Evolutionary conservation across 1,140 invertebrate genomes (phyloP).

Genomic region (Dinoponera quadriceps): DNA sequence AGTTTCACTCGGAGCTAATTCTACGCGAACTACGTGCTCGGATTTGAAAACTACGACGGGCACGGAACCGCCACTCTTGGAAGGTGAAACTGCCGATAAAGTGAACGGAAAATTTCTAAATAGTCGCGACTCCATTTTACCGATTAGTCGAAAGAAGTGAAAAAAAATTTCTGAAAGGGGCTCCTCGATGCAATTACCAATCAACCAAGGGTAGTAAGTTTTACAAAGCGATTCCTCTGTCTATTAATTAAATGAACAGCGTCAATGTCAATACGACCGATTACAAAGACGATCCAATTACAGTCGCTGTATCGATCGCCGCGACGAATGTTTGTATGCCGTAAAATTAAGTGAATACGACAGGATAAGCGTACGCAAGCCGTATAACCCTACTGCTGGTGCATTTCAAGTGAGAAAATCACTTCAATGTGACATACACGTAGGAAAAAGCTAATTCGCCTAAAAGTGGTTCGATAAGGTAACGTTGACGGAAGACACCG

Average conservation of each 20-base stretch:
- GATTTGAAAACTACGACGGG: slow-evolving; percentile 20
- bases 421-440: no score
- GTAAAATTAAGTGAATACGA: slow-evolving; percentile 25
- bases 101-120: slow-evolving; percentile 25
- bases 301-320: slow-evolving; percentile 2
- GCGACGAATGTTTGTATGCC: background rate
- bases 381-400: background rate
- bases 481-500: background rate
- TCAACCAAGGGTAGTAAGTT: slow-evolving; percentile 1
- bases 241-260: slow-evolving; percentile 28
- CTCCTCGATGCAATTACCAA: slow-evolving; percentile 1
- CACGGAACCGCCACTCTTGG: background rate
- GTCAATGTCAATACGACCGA: background rate
- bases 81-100: slow-evolving; percentile 16
- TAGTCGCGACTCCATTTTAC: slow-evolving; percentile 20
- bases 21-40: background rate
- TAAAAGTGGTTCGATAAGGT: no score
- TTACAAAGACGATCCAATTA: slow-evolving; percentile 21
- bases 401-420: background rate
- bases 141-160: background rate
- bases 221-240: slow-evolving; percentile 7
- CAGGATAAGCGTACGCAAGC: background rate
- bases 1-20: slow-evolving; percentile 11
- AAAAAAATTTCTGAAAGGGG: background rate
- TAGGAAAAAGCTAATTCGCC: no score